Conservation (phyloP, 1,140 invertebrate genomes). For the Pachyrhynchus sulphureomaculatus region DNA sequence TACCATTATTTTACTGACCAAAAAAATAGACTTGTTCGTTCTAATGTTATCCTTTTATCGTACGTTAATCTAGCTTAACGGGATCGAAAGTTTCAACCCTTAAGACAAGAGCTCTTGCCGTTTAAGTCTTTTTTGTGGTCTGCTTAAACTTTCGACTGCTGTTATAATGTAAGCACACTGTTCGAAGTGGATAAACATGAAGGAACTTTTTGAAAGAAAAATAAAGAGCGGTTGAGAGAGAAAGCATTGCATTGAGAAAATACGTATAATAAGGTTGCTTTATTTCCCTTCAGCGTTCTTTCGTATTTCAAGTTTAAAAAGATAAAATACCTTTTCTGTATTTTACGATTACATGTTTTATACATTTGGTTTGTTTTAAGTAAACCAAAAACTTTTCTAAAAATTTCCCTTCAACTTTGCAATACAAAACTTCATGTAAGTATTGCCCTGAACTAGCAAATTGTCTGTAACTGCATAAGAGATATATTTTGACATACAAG, state of each 20-base stretch:
- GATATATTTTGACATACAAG: too few relatives aligned
- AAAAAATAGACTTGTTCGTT: too few relatives aligned
- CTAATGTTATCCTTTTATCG: too few relatives aligned
- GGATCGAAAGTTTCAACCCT: constrained; percentile 11
- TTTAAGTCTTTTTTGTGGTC: constrained; percentile 16
- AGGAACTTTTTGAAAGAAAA: constrained; percentile 11
- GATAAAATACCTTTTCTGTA: background rate
- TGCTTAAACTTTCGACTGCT: constrained; percentile 20
- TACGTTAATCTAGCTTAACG: too few relatives aligned
- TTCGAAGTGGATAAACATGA: constrained; percentile 18
- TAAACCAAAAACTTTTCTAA: too few relatives aligned
- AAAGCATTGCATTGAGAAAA: background rate
- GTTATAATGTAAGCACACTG: constrained; percentile 14
- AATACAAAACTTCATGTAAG: too few relatives aligned
- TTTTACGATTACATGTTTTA: background rate
- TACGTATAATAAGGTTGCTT: background rate
- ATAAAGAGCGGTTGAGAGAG: background rate
- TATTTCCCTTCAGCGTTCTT: background rate
- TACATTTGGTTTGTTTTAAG: background rate
- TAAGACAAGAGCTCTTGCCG: constrained; percentile 10
- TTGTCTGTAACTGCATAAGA: too few relatives aligned
- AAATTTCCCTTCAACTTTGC: too few relatives aligned
- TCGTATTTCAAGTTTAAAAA: background rate
- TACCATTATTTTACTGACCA: too few relatives aligned
- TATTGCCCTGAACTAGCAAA: too few relatives aligned